Evolutionary conservation across 2,113 vertebrate species (phyloP), one percentile per base, ranked within the genome.

Genomic region (Aix galericulata): DNA sequence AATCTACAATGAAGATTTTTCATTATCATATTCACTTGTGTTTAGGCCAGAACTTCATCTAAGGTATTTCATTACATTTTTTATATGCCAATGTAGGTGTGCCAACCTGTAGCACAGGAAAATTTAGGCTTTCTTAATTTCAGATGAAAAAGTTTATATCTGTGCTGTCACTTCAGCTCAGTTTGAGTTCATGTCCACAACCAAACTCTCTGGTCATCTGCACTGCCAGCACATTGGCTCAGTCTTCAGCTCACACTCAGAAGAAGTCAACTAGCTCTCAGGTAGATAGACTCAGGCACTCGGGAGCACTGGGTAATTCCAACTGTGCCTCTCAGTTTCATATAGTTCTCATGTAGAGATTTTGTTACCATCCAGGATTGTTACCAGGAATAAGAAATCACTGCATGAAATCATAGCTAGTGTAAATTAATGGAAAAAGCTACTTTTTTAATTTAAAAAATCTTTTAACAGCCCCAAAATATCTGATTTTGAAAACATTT

Each of bases 81-180:
- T 48, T 21, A 29, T 21, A 59, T 63, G 8, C 2, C 64, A 89
- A 31, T 50, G 46, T 63, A 84, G 27, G 67, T 36, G 9, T 68
- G 21, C 29, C 71, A 85, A 72, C 26, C 36, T 0, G 0, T 36
- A 82, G 21, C 0, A 0, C 25, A 25, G n/a, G 25, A 60, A 67
- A 66, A 90, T 34, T 27, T 53, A 14, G 6, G 6, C 26, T 82
- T 25, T 32, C n/a, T 50, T 60, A 67, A 59, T 9, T 11, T 78
- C 66, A 48, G 38, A 72, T 67, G 38, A 62, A 67, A 74, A 48
- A 36, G 26, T 26, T 27, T 73, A 38, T 60, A 48, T 48, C 44
- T 1, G 0, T 55, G 12, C 29, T 48, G 38, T 60, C n/a, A 60
- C 17, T 72, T 53, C 5, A 66, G 16, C 38, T 66, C 64, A 66